Conservation (phyloP, 2,113 vertebrate species). For the Willisornis vidua region DNA sequence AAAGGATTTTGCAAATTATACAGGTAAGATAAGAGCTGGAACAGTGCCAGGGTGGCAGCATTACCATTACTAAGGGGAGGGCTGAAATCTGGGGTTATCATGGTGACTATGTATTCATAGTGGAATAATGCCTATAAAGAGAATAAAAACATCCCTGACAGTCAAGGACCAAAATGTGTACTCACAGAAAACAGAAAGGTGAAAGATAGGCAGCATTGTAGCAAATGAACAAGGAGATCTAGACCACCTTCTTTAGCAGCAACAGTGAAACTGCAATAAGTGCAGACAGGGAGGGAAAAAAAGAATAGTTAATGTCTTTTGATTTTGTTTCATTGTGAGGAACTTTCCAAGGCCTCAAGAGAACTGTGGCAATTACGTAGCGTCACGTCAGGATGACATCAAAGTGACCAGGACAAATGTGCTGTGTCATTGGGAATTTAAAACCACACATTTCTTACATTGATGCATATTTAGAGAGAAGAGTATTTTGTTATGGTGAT, state of each 20-base stretch:
- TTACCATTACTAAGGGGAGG: not conserved
- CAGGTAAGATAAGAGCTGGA: not conserved
- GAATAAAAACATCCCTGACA: not conserved
- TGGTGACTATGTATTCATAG: not conserved
- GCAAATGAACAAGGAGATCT: not conserved
- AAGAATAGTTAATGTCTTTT: not conserved
- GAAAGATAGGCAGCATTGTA: not conserved
- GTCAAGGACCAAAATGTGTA: not conserved
- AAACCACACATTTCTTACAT: not conserved
- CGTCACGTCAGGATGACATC: not conserved
- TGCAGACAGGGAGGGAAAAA: not conserved
- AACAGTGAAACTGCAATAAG: not conserved
- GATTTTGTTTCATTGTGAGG: not conserved
- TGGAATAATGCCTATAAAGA: not conserved
- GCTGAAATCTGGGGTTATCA: not conserved
- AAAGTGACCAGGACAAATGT: not conserved
- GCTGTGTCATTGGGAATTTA: not conserved
- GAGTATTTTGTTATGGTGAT: slow-evolving; percentile 15
- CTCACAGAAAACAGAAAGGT: not conserved
- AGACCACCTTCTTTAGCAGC: not conserved
- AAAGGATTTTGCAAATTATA: not conserved
- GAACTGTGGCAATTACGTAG: not conserved
- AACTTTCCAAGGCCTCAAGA: not conserved
- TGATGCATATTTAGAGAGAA: not conserved
- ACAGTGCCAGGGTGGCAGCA: not conserved